These are phyloP conservation scores for Cotesia vestalis DNA, from an alignment of 1,140 invertebrate species.

Conservation along the genomic window DNA sequence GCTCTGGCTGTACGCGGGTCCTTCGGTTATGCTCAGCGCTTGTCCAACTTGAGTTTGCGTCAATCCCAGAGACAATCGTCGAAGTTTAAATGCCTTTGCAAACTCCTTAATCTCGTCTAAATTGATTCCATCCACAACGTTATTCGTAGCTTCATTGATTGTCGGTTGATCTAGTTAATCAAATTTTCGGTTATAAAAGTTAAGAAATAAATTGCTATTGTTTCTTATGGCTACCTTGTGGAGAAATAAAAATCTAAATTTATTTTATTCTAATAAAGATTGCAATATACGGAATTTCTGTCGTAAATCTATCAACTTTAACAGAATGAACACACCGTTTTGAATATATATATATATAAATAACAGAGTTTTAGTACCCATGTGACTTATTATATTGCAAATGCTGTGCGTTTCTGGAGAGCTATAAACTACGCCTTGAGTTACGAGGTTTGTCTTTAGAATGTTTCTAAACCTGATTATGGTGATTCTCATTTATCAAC, in stretches of 20 bases:
- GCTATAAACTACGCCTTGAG: too few species aligned
- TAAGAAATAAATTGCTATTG: background rate
- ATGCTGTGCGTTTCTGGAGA: too few species aligned
- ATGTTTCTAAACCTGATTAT: too few species aligned
- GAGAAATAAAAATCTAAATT: background rate
- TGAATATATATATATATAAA: too few species aligned
- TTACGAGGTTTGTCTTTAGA: too few species aligned
- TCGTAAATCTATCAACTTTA: too few species aligned
- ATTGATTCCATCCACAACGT: constrained; percentile 95
- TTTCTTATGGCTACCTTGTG: too few species aligned
- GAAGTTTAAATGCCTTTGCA: constrained; percentile 95
- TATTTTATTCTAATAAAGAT: background rate
- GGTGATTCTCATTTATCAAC: too few species aligned
- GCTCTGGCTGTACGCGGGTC: constrained; percentile 97
- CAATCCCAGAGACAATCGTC: constrained; percentile 89
- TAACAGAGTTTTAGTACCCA: too few species aligned
- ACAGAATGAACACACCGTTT: too few species aligned
- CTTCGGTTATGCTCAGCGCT: constrained; percentile 93
- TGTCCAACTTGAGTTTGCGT: constrained; percentile 97
- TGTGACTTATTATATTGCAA: too few species aligned
- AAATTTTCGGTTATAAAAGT: constrained; percentile 8
- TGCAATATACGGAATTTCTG: too few species aligned
- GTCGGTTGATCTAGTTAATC: constrained; percentile 79
- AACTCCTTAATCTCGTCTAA: constrained; percentile 98
- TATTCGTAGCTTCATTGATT: constrained; percentile 91